Evolutionary conservation across 2,888 invertebrate genomes (phyloP).

Genomic region (Drosophila borborema): DNA sequence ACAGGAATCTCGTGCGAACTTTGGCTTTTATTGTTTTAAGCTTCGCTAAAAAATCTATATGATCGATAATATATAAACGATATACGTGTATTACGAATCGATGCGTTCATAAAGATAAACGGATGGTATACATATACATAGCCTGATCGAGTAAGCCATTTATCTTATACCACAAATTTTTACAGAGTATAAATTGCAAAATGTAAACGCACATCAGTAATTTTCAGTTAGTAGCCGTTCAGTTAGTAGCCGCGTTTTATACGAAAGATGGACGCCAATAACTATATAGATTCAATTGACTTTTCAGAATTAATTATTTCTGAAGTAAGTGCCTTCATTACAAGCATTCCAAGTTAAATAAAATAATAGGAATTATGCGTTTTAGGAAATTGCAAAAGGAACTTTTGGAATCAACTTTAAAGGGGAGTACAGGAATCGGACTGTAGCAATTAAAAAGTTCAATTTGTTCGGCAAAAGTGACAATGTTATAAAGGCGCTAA

Average conservation of each 20-base stretch:
- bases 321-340: neutral
- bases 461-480: neutral
- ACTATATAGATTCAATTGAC: neutral
- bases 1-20: no score
- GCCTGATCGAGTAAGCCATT: no score
- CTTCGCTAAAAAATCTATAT: no score
- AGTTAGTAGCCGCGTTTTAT: neutral
- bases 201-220: neutral
- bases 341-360: neutral
- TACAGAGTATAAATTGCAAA: neutral
- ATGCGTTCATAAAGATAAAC: no score
- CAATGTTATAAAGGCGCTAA: neutral
- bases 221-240: neutral
- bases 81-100: no score
- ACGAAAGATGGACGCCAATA: neutral
- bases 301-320: neutral
- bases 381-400: neutral
- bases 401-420: neutral
- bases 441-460: neutral
- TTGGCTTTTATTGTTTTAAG: no score
- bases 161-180: neutral
- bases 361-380: neutral
- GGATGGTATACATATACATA: no score
- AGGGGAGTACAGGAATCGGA: neutral
- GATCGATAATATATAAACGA: no score